Conservation (phyloP, 2,797 vertebrate species). For the Acanthurus tractus region DNA sequence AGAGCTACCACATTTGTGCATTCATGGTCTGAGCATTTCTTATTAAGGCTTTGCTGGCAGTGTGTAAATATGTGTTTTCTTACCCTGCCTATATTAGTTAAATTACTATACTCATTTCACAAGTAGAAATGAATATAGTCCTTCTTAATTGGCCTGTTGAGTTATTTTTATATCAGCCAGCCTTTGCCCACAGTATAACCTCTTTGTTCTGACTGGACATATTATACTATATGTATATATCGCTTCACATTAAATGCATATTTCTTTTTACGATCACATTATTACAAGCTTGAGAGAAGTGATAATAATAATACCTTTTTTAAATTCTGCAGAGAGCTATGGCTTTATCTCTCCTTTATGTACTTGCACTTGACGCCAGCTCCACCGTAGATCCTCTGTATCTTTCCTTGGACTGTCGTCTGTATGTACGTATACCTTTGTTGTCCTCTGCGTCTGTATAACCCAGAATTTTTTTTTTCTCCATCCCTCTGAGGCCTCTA, state of each 20-base stretch:
- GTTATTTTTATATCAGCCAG: conserved; percentile 15
- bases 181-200: background rate
- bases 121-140: conserved; percentile 31
- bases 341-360: background rate
- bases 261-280: background rate
- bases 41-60: conserved; percentile 59
- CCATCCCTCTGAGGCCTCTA: conserved; percentile 44
- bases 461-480: conserved; percentile 21
- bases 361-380: background rate
- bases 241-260: background rate
- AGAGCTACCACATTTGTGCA: conserved; percentile 48
- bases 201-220: conserved; percentile 15
- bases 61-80: conserved; percentile 55
- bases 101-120: conserved; percentile 20
- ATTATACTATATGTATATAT: conserved; percentile 9
- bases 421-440: conserved; percentile 33
- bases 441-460: conserved; percentile 39
- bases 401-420: conserved; percentile 15
- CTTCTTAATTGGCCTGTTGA: conserved; percentile 44
- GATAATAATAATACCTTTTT: background rate
- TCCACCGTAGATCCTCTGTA: background rate
- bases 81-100: conserved; percentile 26
- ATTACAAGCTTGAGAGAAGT: background rate
- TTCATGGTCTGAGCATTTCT: conserved; percentile 42
- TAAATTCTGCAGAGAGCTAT: background rate